These are phyloP conservation scores for Agrotis puta DNA, from an alignment of 2,888 invertebrate genomes.

Conservation along the genomic window DNA sequence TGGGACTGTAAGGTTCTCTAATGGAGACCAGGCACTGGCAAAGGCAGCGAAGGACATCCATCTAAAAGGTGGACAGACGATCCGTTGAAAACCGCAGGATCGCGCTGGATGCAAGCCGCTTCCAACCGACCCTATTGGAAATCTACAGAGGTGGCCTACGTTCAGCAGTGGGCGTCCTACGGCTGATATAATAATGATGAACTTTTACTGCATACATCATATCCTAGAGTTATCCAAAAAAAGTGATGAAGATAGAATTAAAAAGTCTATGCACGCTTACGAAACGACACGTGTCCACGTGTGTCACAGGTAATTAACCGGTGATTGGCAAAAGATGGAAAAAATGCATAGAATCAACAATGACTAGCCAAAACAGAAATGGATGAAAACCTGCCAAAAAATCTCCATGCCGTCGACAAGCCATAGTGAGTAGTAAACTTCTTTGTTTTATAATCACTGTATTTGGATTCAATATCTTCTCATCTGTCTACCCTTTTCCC, in stretches of 20 bases:
- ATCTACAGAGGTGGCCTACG: no score
- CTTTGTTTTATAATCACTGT: constrained; percentile 3
- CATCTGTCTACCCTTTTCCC: background rate
- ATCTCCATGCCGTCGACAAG: background rate
- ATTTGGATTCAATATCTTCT: no score
- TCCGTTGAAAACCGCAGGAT: no score
- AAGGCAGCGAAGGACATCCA: no score
- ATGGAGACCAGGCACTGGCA: no score
- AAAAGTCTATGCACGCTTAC: background rate
- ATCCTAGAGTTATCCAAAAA: background rate
- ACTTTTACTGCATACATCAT: no score
- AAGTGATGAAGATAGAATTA: background rate
- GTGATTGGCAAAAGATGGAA: constrained; percentile 12
- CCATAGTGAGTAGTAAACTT: background rate
- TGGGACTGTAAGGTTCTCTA: no score
- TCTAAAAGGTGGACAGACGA: no score
- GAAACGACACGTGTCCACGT: background rate
- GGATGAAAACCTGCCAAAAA: constrained; percentile 27
- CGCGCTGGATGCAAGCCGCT: no score
- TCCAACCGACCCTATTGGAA: no score
- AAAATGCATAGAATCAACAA: constrained; percentile 25
- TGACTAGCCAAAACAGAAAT: constrained; percentile 25
- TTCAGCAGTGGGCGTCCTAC: no score
- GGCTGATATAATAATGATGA: no score
- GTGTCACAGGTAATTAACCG: background rate